These are phyloP conservation scores for Nylanderia fulva DNA, from an alignment of 1,140 invertebrate genomes.

Conservation along the genomic window DNA sequence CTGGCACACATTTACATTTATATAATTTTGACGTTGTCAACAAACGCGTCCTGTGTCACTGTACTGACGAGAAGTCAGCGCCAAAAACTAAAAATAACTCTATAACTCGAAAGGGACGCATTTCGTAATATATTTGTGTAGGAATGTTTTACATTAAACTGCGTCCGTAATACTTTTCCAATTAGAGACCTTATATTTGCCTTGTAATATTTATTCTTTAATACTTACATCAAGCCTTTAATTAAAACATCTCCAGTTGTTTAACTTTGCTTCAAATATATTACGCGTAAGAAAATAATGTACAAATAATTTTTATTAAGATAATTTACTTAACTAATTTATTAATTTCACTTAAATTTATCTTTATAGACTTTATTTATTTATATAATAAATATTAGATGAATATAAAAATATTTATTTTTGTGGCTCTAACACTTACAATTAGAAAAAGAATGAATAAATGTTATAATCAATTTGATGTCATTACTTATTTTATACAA, in stretches of 20 bases:
- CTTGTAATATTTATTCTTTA: not conserved
- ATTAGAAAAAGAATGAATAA: not conserved
- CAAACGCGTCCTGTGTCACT: conserved; percentile 24
- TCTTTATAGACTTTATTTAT: too few relatives aligned
- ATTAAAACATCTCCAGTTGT: not conserved
- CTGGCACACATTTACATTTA: conserved; percentile 17
- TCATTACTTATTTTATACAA: not conserved
- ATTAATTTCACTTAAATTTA: too few relatives aligned
- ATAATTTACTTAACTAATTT: too few relatives aligned
- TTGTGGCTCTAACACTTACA: not conserved
- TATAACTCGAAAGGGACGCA: conserved; percentile 12
- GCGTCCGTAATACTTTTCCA: not conserved
- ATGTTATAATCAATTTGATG: not conserved
- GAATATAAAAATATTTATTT: too few relatives aligned
- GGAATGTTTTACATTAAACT: conserved; percentile 25
- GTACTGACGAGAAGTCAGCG: conserved; percentile 2
- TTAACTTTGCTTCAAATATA: not conserved
- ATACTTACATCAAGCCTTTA: not conserved
- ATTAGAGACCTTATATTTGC: not conserved
- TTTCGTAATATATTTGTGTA: not conserved
- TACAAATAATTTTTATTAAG: not conserved
- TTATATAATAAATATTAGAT: too few relatives aligned
- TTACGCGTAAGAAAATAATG: not conserved
- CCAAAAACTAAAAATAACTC: conserved; percentile 40
- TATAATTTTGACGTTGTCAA: conserved; percentile 47